Percentiles rank a stretch among this genome's conserved stretches.
Evolutionary conservation across 1,140 invertebrate genomes (phyloP).

Genomic region (Trichoplusia ni): DNA sequence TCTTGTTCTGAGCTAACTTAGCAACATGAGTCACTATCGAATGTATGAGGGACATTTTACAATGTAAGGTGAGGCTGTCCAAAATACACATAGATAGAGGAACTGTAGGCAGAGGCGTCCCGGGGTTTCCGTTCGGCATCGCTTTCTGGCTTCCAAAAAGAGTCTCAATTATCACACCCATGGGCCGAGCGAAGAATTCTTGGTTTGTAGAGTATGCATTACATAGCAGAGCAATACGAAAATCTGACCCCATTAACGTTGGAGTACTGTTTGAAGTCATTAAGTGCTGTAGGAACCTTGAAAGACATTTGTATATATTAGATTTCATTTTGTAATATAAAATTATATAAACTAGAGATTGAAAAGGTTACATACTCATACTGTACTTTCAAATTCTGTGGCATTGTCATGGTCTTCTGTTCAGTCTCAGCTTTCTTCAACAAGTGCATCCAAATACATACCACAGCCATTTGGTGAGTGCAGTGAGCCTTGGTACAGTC

Average conservation of each 20-base stretch:
- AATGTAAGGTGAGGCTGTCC: conserved; percentile 97
- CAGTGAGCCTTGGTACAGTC: conserved; percentile 93
- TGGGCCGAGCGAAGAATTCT: conserved; percentile 91
- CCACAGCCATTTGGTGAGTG: conserved; percentile 95
- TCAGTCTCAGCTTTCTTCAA: conserved; percentile 95
- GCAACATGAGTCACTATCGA: conserved; percentile 95
- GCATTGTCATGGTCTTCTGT: conserved; percentile 90
- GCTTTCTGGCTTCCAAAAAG: conserved; percentile 89
- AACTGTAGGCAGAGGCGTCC: conserved; percentile 85
- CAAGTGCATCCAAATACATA: conserved; percentile 98
- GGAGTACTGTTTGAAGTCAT: conserved; percentile 86
- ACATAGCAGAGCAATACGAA: conserved; percentile 94
- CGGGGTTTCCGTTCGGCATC: conserved; percentile 79
- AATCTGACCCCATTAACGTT: conserved; percentile 90
- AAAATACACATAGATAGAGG: conserved; percentile 95
- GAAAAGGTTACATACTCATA: conserved; percentile 85
- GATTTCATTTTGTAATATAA: not conserved
- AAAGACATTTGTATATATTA: not conserved
- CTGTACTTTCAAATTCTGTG: conserved; percentile 91
- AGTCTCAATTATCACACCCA: conserved; percentile 94
- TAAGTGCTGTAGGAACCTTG: conserved; percentile 89
- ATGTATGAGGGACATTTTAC: conserved; percentile 99
- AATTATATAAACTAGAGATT: conserved; percentile 1
- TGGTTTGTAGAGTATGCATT: conserved; percentile 97
- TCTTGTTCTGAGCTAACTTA: conserved; percentile 93